Conservation (phyloP, 2,797 vertebrate species). For the Pagetopsis macropterus region DNA sequence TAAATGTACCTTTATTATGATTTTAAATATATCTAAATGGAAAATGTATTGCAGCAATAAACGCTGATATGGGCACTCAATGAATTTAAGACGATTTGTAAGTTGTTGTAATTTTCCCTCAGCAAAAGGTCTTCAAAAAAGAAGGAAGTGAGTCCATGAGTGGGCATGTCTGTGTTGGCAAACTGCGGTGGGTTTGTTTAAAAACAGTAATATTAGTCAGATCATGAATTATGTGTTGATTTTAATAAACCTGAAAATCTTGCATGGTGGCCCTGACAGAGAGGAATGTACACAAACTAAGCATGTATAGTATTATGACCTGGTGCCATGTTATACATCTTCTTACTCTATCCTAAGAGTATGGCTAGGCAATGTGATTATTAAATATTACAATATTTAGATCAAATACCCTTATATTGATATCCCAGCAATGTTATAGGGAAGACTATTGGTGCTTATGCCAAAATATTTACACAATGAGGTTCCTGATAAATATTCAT, state of each 20-base stretch:
- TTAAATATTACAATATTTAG: too few species aligned
- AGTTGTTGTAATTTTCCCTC: background rate
- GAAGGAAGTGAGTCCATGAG: conserved; percentile 11
- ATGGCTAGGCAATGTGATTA: too few species aligned
- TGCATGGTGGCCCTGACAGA: background rate
- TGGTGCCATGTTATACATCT: background rate
- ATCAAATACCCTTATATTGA: too few species aligned
- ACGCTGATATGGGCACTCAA: background rate
- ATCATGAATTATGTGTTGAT: conserved; percentile 11
- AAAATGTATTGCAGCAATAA: background rate
- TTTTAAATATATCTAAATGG: background rate
- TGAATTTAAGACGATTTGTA: background rate
- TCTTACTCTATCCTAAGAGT: background rate
- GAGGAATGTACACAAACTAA: background rate
- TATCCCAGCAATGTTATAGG: too few species aligned
- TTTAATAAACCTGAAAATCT: conserved; percentile 5
- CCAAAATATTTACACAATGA: too few species aligned
- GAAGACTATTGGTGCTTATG: too few species aligned
- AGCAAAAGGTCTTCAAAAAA: background rate
- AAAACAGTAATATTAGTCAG: conserved; percentile 14
- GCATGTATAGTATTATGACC: background rate
- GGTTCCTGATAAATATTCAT: too few species aligned
- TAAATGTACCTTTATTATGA: background rate
- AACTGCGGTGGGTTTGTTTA: conserved; percentile 19
- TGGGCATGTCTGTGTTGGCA: conserved; percentile 32